Evolutionary conservation across 2,113 vertebrate species (phyloP).

Genomic region (Probosciger aterrimus): DNA sequence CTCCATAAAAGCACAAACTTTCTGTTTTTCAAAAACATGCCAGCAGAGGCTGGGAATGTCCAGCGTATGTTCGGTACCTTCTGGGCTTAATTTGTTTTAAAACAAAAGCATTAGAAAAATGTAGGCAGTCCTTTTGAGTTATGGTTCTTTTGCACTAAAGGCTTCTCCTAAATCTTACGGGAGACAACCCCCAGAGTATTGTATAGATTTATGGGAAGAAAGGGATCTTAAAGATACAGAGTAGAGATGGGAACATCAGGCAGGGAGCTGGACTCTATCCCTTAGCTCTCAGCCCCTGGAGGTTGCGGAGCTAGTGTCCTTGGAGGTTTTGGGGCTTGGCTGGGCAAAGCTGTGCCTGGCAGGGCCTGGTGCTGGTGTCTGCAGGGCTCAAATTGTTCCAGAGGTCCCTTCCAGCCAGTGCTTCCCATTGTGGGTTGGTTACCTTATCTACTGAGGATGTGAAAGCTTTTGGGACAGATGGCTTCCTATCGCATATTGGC

Average conservation of each 20-base stretch:
- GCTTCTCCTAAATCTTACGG: not conserved
- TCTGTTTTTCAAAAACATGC: constrained; percentile 4
- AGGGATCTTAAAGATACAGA: not conserved
- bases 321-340: not conserved
- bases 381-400: not conserved
- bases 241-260: not conserved
- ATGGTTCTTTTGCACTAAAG: constrained; percentile 20
- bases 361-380: not conserved
- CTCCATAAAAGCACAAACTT: constrained; percentile 56
- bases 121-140: constrained; percentile 16
- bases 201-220: not conserved
- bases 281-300: not conserved
- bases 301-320: fast-evolving
- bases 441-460: not conserved
- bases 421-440: not conserved
- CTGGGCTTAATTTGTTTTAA: not conserved
- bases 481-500: not conserved
- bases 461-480: not conserved
- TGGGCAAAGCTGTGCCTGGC: not conserved
- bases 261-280: not conserved
- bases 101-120: constrained; percentile 47
- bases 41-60: not conserved
- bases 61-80: constrained; percentile 8
- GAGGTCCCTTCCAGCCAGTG: not conserved
- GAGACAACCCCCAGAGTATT: not conserved